Conservation (phyloP, 2,888 invertebrate species). For the Cantharis lateralis region DNA sequence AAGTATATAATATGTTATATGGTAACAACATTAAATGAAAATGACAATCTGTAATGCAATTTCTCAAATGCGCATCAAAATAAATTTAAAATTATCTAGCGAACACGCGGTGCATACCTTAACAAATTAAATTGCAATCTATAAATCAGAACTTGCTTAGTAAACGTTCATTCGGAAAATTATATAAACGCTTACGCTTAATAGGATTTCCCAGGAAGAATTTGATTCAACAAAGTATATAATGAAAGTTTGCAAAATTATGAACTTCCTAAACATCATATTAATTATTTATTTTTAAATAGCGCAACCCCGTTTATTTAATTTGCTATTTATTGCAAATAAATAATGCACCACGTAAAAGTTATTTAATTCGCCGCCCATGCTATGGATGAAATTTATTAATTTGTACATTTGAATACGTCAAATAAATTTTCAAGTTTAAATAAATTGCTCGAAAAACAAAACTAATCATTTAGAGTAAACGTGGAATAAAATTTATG, state of each 20-base stretch:
- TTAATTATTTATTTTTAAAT: not conserved
- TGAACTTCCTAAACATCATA: conserved; percentile 6
- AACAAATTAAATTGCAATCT: not conserved
- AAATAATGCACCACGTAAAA: not conserved
- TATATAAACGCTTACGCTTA: conserved; percentile 11
- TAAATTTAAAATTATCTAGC: not conserved
- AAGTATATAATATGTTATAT: not conserved
- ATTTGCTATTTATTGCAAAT: not conserved
- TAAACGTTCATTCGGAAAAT: conserved; percentile 9
- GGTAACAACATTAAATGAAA: not conserved
- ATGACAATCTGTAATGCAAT: not conserved
- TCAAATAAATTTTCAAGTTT: not conserved
- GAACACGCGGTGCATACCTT: not conserved
- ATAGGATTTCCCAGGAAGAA: conserved; percentile 5
- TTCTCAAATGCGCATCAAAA: not conserved
- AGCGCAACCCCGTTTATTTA: not conserved
- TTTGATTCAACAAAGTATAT: not conserved
- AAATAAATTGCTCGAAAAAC: not conserved
- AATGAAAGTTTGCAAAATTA: conserved; percentile 7
- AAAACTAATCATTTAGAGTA: not conserved
- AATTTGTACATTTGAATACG: not conserved
- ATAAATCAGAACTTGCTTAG: not conserved
- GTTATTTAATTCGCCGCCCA: not conserved
- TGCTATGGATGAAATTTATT: not conserved
- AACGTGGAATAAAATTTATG: not conserved